Conservation (phyloP, 2,888 invertebrate genomes). For the Dendrolimus houi region DNA sequence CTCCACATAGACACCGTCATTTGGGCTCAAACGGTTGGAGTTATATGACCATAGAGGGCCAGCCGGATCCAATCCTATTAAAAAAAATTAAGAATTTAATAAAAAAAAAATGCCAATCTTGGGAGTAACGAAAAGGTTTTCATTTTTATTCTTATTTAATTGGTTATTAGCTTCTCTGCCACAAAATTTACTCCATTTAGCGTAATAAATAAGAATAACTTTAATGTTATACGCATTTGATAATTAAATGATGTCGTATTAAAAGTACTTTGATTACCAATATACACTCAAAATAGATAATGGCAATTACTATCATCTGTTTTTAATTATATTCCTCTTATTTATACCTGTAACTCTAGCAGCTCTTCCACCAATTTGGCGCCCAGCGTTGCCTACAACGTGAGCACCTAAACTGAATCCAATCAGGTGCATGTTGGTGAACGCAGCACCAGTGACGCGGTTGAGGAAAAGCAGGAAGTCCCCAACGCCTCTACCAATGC, state of each 20-base stretch:
- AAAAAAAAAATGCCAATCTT: too few relatives aligned
- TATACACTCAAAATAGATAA: too few relatives aligned
- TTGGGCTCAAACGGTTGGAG: slow-evolving; percentile 17
- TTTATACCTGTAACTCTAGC: slow-evolving; percentile 40
- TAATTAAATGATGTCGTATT: too few relatives aligned
- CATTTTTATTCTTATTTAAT: too few relatives aligned
- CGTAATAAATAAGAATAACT: too few relatives aligned
- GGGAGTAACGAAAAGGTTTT: too few relatives aligned
- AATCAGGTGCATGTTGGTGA: slow-evolving; percentile 39
- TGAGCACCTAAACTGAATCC: slow-evolving; percentile 63
- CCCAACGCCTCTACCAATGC: slow-evolving; percentile 42
- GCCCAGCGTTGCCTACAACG: slow-evolving; percentile 47
- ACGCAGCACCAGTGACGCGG: slow-evolving; percentile 24
- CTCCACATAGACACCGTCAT: slow-evolving; percentile 49
- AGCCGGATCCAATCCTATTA: slow-evolving; percentile 37
- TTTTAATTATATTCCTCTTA: not conserved
- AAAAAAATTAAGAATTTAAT: not conserved
- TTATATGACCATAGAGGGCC: slow-evolving; percentile 37
- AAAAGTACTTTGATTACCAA: too few relatives aligned
- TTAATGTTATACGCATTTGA: too few relatives aligned
- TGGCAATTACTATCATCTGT: too few relatives aligned
- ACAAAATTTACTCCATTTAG: too few relatives aligned
- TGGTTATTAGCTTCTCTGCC: too few relatives aligned
- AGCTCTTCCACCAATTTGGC: slow-evolving; percentile 29
- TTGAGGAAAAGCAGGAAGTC: slow-evolving; percentile 38